phyloP scores from a whole-genome alignment of 2,797 vertebrate genomes.

The Tokudaia tokunoshimensis region DNA sequence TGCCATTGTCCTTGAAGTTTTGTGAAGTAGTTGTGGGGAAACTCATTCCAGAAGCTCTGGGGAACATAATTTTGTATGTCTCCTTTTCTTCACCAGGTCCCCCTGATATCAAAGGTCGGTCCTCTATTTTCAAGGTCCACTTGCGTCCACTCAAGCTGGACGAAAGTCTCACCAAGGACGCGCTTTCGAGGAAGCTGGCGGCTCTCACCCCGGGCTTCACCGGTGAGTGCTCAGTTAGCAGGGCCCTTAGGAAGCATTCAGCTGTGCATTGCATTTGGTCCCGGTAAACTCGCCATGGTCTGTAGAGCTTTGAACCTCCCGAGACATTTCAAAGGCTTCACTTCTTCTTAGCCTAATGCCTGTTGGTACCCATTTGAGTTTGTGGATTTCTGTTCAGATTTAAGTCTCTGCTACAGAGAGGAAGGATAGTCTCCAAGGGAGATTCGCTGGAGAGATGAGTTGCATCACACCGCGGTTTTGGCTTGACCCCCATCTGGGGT shows the following conservation, averaged over 20 bases:
- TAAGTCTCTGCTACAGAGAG: not conserved
- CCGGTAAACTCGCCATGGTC: not conserved
- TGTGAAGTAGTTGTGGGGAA: not conserved
- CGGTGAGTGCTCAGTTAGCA: constrained; percentile 80
- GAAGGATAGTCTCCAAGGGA: not conserved
- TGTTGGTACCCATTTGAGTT: not conserved
- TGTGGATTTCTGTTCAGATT: not conserved
- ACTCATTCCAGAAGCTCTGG: not conserved
- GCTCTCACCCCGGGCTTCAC: constrained; percentile 91
- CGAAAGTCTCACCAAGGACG: constrained; percentile 83
- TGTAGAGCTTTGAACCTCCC: not conserved
- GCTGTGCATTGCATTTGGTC: not conserved
- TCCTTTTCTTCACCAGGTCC: constrained; percentile 85
- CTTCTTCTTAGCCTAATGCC: not conserved
- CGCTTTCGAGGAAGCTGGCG: constrained; percentile 89
- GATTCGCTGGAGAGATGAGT: not conserved
- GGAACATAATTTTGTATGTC: not conserved
- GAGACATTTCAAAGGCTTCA: not conserved
- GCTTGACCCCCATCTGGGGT: not conserved
- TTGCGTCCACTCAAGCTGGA: constrained; percentile 90
- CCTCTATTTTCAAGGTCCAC: constrained; percentile 92
- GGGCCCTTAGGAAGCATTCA: not conserved
- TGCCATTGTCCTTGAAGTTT: no score
- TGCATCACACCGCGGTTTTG: not conserved
- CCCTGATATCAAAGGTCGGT: constrained; percentile 92